phyloP scores from a whole-genome alignment of 2,888 invertebrate species.

The Kryphioiulus occultus region DNA sequence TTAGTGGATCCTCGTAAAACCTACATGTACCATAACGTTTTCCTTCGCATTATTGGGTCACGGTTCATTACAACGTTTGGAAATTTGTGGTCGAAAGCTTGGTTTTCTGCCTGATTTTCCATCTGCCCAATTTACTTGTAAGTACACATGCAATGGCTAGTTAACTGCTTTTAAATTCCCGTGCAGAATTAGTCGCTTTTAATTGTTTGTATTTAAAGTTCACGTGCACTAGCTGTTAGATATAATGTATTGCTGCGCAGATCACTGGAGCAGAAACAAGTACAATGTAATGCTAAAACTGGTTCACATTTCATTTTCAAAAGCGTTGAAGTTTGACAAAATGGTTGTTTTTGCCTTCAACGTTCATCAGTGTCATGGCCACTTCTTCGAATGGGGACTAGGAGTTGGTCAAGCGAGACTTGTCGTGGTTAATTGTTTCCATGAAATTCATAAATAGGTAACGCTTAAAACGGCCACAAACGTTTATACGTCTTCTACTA shows the following conservation, averaged over 20 bases:
- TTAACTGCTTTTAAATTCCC: too few relatives aligned
- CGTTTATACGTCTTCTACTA: background rate
- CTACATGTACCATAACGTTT: background rate
- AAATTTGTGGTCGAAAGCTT: background rate
- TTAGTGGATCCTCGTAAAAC: background rate
- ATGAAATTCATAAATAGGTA: background rate
- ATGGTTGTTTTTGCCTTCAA: background rate
- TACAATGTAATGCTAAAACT: background rate
- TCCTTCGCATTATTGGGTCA: background rate
- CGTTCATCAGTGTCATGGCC: background rate
- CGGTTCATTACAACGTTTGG: background rate
- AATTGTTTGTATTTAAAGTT: background rate
- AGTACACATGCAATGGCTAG: too few relatives aligned
- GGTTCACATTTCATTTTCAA: background rate
- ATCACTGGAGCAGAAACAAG: constrained; percentile 5
- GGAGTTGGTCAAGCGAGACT: background rate
- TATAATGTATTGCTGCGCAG: background rate
- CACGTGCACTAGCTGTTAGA: background rate
- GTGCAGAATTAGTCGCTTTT: background rate
- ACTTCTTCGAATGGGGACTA: background rate
- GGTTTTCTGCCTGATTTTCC: background rate
- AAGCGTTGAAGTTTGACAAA: background rate
- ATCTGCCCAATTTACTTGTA: background rate
- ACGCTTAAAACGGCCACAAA: background rate
- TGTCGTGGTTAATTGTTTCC: background rate